Conservation (phyloP, 1,140 invertebrate species). For the Calephelis nemesis region DNA sequence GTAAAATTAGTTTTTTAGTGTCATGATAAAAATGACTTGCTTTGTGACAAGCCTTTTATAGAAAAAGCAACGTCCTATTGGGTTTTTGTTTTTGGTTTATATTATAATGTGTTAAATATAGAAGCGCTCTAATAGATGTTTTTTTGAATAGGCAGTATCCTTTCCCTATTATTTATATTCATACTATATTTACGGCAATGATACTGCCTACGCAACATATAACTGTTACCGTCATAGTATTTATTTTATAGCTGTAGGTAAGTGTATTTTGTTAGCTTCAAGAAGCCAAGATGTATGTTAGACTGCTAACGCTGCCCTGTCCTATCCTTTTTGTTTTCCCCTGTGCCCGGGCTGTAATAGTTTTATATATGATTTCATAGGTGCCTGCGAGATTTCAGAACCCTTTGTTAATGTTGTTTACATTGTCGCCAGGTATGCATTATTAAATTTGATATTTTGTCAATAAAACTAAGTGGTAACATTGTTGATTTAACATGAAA, state of each 20-base stretch:
- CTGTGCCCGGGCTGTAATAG: constrained; percentile 71
- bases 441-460: constrained; percentile 36
- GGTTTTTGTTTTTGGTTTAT: constrained; percentile 46
- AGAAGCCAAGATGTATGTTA: constrained; percentile 78
- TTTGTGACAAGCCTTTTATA: constrained; percentile 66
- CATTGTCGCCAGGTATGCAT: constrained; percentile 79
- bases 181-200: constrained; percentile 41
- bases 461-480: constrained; percentile 6
- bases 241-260: constrained; percentile 70
- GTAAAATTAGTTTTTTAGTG: constrained; percentile 47
- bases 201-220: constrained; percentile 64
- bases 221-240: constrained; percentile 63
- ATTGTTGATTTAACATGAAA: not conserved
- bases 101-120: constrained; percentile 68
- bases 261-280: constrained; percentile 77
- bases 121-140: constrained; percentile 70
- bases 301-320: constrained; percentile 72
- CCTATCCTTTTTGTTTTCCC: constrained; percentile 66
- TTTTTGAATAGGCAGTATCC: constrained; percentile 69
- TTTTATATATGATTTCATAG: constrained; percentile 75
- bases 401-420: constrained; percentile 78
- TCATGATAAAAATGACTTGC: constrained; percentile 47
- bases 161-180: constrained; percentile 36
- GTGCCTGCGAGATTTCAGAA: constrained; percentile 73
- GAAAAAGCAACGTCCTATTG: constrained; percentile 43